phyloP scores from a whole-genome alignment of 2,113 vertebrate genomes.

The Leuciscus idus region DNA sequence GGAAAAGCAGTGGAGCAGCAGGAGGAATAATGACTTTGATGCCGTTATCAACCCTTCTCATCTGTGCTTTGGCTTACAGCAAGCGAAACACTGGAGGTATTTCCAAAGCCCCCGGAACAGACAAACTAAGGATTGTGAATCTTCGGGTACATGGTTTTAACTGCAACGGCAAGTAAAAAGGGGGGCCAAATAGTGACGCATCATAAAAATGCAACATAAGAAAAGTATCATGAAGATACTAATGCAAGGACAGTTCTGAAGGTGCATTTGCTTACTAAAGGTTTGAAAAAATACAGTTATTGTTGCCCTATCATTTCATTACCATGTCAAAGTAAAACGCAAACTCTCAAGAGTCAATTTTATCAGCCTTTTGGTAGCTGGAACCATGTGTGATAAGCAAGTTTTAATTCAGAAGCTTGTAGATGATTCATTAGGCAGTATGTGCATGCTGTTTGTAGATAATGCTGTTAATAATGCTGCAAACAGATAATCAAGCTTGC shows the following conservation, averaged over 20 bases:
- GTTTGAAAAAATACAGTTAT: constrained; percentile 5
- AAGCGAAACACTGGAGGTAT: constrained; percentile 46
- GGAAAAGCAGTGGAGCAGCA: constrained; percentile 39
- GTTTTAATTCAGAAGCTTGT: constrained; percentile 2
- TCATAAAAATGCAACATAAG: not conserved
- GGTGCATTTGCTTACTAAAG: constrained; percentile 54
- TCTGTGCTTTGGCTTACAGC: constrained; percentile 50
- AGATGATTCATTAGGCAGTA: constrained; percentile 3
- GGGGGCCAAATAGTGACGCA: not conserved
- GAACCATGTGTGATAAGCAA: constrained; percentile 41
- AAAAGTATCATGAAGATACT: constrained; percentile 6
- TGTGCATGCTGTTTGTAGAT: constrained; percentile 50
- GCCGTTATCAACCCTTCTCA: constrained; percentile 51
- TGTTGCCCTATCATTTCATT: not conserved
- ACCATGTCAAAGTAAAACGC: not conserved
- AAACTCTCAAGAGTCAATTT: constrained; percentile 14
- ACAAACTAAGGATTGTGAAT: constrained; percentile 53
- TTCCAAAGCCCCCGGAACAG: constrained; percentile 59
- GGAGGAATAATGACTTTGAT: constrained; percentile 56
- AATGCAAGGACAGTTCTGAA: not conserved
- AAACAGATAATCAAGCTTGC: constrained; percentile 18
- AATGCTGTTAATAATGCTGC: constrained; percentile 43
- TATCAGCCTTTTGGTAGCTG: not conserved
- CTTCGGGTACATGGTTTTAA: constrained; percentile 3
- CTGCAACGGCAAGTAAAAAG: not conserved